Evolutionary conservation across 30 jellyfish, hydroid and myxozoan species (phyloP).

Genomic region (Sanderia malayensis): DNA sequence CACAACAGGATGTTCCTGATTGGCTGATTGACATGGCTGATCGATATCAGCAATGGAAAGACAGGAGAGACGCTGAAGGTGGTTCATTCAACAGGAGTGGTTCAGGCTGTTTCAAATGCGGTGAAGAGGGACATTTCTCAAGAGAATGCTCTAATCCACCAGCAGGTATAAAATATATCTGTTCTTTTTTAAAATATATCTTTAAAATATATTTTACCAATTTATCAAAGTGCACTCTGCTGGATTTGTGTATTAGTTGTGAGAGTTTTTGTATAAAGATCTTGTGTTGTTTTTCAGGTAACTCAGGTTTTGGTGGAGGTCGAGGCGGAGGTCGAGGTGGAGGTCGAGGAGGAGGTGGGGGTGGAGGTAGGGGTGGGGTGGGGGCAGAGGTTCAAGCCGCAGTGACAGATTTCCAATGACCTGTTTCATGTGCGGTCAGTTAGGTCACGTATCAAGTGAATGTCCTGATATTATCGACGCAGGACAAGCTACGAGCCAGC

Average conservation of each 20-base stretch:
- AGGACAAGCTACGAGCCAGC: neutral
- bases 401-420: constrained; percentile 31
- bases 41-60: neutral
- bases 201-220: no score
- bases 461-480: constrained; percentile 39
- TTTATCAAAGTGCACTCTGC: no score
- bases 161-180: constrained; percentile 15
- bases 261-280: no score
- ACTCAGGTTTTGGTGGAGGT: neutral
- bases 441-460: constrained; percentile 67
- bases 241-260: no score
- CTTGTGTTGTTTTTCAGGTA: no score
- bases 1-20: constrained; percentile 94
- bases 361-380: constrained; percentile 50
- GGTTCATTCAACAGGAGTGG: constrained; percentile 23
- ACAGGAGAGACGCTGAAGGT: neutral
- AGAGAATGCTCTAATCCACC: constrained; percentile 46
- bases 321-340: neutral
- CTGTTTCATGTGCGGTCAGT: constrained; percentile 73
- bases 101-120: constrained; percentile 45
- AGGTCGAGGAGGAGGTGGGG: constrained; percentile 35
- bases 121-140: constrained; percentile 54
- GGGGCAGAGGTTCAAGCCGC: constrained; percentile 13
- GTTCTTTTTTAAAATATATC: no score
- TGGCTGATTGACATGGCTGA: constrained; percentile 91